Conservation (phyloP, 2,888 invertebrate genomes). For the Lomographa bimaculata region DNA sequence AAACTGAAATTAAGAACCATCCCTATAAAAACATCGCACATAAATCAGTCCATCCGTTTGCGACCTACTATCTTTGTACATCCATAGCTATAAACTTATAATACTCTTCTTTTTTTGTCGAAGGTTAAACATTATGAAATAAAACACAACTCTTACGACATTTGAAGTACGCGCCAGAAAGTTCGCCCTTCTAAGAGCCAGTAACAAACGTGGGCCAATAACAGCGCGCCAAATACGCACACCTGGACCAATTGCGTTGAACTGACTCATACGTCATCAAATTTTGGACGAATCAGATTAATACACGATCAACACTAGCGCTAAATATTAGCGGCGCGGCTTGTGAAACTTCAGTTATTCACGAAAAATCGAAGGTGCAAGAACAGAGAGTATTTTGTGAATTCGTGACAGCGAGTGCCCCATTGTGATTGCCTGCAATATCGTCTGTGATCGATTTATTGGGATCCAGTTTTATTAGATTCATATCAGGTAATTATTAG, state of each 20-base stretch:
- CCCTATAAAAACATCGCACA: too few species aligned
- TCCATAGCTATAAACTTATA: too few species aligned
- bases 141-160: too few species aligned
- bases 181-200: constrained; percentile 49
- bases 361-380: constrained; percentile 66
- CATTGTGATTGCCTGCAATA: constrained; percentile 56
- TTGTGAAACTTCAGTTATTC: constrained; percentile 73
- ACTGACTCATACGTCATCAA: constrained; percentile 68
- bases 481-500: constrained; percentile 50
- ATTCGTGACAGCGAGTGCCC: constrained; percentile 51
- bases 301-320: constrained; percentile 85
- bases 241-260: constrained; percentile 68
- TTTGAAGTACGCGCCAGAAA: constrained; percentile 62
- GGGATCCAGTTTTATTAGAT: constrained; percentile 38
- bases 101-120: too few species aligned
- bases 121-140: too few species aligned
- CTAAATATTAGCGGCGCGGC: constrained; percentile 79
- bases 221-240: constrained; percentile 80
- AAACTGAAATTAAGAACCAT: too few species aligned
- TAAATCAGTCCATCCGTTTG: too few species aligned
- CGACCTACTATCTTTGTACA: too few species aligned
- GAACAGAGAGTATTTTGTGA: constrained; percentile 48
- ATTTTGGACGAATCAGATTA: constrained; percentile 73
- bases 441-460: constrained; percentile 58
- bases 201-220: constrained; percentile 88